Conservation (phyloP, 2,797 vertebrate genomes). For the Gymnothorax reevesii region DNA sequence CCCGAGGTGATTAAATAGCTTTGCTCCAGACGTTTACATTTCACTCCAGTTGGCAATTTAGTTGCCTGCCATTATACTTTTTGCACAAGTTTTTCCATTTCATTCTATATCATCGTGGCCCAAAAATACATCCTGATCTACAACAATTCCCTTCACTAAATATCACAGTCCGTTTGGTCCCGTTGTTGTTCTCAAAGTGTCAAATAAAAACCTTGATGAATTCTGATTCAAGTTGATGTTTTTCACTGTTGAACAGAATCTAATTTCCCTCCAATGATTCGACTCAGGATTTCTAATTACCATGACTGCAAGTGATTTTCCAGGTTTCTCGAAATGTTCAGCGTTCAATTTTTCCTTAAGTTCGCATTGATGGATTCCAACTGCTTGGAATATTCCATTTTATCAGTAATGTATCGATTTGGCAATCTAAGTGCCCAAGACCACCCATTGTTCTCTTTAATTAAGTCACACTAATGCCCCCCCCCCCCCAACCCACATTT, state of each 20-base stretch:
- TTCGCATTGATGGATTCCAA: not conserved
- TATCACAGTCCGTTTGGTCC: not conserved
- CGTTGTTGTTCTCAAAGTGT: not conserved
- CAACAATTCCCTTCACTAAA: not conserved
- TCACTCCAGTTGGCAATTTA: not conserved
- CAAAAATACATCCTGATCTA: not conserved
- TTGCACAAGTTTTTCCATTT: not conserved
- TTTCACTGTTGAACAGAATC: not conserved
- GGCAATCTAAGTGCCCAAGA: slow-evolving; percentile 64
- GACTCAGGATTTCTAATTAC: not conserved
- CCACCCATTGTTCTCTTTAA: slow-evolving; percentile 68
- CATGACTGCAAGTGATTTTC: not conserved
- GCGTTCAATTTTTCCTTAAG: not conserved
- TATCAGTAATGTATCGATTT: slow-evolving; percentile 53
- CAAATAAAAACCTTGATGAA: not conserved
- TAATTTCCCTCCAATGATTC: not conserved
- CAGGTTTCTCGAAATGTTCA: not conserved
- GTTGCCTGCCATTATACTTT: not conserved
- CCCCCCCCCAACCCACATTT: not conserved
- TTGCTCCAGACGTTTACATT: not conserved
- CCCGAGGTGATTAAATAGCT: not conserved
- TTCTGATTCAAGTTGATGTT: not conserved
- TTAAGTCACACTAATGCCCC: slow-evolving; percentile 53
- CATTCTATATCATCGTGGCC: not conserved
- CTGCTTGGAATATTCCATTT: not conserved